phyloP scores from a whole-genome alignment of 2,888 invertebrate genomes.

The Apodemia zela region DNA sequence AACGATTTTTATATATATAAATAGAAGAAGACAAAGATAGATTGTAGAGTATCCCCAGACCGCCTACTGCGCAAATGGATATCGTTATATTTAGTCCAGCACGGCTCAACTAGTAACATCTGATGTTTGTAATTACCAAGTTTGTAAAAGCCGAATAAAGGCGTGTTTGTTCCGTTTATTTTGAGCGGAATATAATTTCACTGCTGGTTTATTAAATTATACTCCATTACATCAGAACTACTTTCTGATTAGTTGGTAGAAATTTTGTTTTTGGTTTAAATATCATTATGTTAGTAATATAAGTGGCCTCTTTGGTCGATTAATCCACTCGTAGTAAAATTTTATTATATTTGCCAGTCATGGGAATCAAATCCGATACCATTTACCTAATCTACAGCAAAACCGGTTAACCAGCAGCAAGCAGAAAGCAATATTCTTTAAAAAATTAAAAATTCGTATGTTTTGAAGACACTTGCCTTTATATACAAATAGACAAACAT shows the following conservation, averaged over 20 bases:
- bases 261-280: neutral
- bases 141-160: conserved; percentile 22
- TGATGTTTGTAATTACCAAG: conserved; percentile 37
- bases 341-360: no score
- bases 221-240: conserved; percentile 18
- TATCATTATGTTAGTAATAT: neutral
- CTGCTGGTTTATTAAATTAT: conserved; percentile 19
- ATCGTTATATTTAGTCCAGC: conserved; percentile 27
- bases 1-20: no score
- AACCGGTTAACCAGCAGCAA: no score
- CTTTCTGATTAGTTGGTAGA: neutral
- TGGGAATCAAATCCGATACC: no score
- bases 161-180: conserved; percentile 14
- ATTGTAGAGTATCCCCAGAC: conserved; percentile 33
- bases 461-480: no score
- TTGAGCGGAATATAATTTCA: conserved; percentile 6
- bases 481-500: no score
- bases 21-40: neutral
- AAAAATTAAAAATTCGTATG: no score
- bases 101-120: conserved; percentile 35
- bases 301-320: no score
- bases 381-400: no score
- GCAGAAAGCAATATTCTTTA: no score
- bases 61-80: conserved; percentile 36
- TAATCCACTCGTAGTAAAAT: no score